Percentiles rank a stretch among this genome's conserved stretches.
phyloP scores from a whole-genome alignment of 2,113 vertebrate species.

The Eupsittula cactorum region DNA sequence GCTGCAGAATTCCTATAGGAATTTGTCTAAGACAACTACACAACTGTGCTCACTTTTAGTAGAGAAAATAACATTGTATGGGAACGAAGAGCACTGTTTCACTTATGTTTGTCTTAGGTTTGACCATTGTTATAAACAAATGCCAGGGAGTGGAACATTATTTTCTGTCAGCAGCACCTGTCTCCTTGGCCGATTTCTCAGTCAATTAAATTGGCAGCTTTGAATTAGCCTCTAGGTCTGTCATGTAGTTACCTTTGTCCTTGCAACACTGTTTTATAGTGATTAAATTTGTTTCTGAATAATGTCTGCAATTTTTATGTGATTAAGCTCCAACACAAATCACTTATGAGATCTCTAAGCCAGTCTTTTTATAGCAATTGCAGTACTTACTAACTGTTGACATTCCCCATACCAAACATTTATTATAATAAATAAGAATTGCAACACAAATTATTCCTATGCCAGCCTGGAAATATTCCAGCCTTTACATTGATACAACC shows the following conservation, averaged over 20 bases:
- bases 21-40: not conserved
- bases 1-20: not conserved
- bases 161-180: conserved; percentile 33
- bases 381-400: conserved; percentile 35
- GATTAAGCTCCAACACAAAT: conserved; percentile 55
- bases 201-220: not conserved
- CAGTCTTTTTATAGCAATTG: conserved; percentile 6
- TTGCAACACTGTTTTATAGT: not conserved
- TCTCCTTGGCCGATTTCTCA: conserved; percentile 33
- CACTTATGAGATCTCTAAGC: conserved; percentile 31
- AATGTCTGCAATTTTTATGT: conserved; percentile 46
- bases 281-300: conserved; percentile 63
- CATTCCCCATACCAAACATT: not conserved
- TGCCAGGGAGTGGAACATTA: not conserved
- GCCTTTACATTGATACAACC: not conserved
- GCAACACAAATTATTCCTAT: not conserved
- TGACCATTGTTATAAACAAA: not conserved
- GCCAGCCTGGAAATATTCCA: not conserved
- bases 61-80: not conserved
- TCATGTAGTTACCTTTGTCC: conserved; percentile 3
- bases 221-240: conserved; percentile 13
- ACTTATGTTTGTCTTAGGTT: not conserved
- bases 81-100: not conserved
- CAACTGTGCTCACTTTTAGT: not conserved
- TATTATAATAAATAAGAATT: conserved; percentile 37